A percentile compares a stretch with the other conserved stretches of the same genome.
Conservation (phyloP, 2,113 vertebrate species). For the Lethenteron camtschaticum region DNA sequence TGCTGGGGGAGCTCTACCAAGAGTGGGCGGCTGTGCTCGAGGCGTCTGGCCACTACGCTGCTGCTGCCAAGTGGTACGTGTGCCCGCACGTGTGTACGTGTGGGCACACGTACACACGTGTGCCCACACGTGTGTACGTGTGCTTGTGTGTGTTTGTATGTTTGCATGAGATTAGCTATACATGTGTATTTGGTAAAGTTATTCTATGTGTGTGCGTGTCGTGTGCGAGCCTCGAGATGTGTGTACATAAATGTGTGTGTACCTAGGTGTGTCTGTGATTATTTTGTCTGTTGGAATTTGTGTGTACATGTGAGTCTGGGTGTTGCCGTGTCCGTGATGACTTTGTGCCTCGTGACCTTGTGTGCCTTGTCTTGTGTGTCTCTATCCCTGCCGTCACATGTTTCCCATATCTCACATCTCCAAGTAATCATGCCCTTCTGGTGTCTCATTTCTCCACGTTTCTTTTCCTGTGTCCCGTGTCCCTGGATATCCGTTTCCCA, state of each 20-base stretch:
- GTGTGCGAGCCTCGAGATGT: not conserved
- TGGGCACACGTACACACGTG: constrained; percentile 8
- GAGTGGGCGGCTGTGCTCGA: constrained; percentile 57
- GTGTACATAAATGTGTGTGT: not conserved
- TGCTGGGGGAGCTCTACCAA: constrained; percentile 49
- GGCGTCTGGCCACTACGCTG: constrained; percentile 64
- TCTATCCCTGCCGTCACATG: no score
- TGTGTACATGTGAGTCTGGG: no score
- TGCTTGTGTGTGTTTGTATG: not conserved
- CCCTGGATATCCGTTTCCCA: not conserved
- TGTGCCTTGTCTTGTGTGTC: no score
- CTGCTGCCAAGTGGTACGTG: constrained; percentile 74
- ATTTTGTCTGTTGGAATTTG: no score
- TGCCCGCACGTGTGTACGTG: not conserved
- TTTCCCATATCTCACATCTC: no score
- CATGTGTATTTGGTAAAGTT: not conserved
- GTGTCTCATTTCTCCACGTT: no score
- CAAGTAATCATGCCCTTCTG: no score
- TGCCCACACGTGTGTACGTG: not conserved
- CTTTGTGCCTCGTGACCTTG: no score
- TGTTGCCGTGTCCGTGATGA: no score
- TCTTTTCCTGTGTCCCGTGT: not conserved
- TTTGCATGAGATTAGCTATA: not conserved
- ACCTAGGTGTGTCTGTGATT: no score
- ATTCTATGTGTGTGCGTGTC: not conserved